Evolutionary conservation across 2,797 vertebrate species (phyloP), one percentile per base, ranked within the genome.

Genomic region (Capromys pilorides): DNA sequence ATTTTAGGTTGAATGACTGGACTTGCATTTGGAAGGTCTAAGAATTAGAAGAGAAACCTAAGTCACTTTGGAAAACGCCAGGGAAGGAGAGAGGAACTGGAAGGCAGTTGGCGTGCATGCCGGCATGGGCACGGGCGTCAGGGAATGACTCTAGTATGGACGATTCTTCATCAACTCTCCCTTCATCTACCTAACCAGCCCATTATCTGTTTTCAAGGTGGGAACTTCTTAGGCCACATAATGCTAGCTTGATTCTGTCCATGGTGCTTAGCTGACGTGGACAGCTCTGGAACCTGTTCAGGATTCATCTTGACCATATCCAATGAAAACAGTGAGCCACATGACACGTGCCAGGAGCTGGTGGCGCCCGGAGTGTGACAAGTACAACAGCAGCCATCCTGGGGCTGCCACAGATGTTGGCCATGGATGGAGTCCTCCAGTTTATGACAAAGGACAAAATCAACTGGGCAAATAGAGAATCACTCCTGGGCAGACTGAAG

Each of bases 371-470:
- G 3, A n/a, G 3, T 21, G 7, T 9, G 5, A 11, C 9, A 36
- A 45, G 5, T 1, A 2, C 1, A 41, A 24, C 0, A 12, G n/a
- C 11, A 54, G 22, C 33, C 14, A 18, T 51, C 24, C 12, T 24
- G 39, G 81, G 18, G 16, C 51, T 39, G 18, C n/a, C n/a, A 1
- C 0, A 39, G 6, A 16, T 11, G 33, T 33, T 6, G 59, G 31
- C 49, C 57, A 2, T 10, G 21, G 33, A 75, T 73, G 22, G 66
- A 24, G 19, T 4, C 33, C 16, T 24, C 57, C 36, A 12, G 18
- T 11, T 6, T 24, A 13, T 39, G 31, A 33, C 24, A 14, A 28
- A 28, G 31, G 16, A 45, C 22, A 31, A 26, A 62, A n/a, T 24
- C 33, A n/a, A 61, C 12, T 28, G 28, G 51, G 26, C 5, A 39